Evolutionary conservation across 2,797 vertebrate species (phyloP).

Genomic region (Capromys pilorides): DNA sequence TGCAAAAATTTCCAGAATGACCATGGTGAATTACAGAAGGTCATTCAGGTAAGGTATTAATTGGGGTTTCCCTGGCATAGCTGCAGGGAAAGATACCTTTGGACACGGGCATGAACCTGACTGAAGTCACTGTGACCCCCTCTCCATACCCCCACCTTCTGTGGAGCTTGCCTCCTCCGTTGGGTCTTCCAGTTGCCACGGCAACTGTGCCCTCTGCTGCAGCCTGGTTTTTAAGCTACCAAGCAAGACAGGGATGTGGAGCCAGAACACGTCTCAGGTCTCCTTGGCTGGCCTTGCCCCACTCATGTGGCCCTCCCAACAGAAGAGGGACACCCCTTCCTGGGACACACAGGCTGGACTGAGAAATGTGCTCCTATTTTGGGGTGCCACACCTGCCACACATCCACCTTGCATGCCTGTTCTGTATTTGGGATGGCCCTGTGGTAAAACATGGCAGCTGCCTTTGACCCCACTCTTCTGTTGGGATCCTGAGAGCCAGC

Average conservation of each 20-base stretch:
- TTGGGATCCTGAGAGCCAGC: not conserved
- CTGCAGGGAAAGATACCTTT: not conserved
- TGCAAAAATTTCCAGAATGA: not conserved
- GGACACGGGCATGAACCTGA: not conserved
- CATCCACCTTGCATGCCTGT: too few species aligned
- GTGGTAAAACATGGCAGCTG: accelerated
- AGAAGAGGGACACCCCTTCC: not conserved
- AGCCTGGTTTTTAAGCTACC: not conserved
- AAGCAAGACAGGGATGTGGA: not conserved
- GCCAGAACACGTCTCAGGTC: not conserved
- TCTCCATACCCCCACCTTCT: not conserved
- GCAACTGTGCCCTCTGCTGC: not conserved
- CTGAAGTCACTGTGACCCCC: not conserved
- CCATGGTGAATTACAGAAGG: not conserved
- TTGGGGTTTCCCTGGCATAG: not conserved
- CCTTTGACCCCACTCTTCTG: not conserved
- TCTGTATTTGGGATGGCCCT: not conserved
- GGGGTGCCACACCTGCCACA: not conserved
- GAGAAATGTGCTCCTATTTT: not conserved
- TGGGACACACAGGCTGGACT: not conserved
- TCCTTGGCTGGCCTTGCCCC: not conserved
- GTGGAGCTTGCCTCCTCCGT: not conserved
- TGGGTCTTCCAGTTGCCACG: not conserved
- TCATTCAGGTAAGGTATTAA: constrained; percentile 38
- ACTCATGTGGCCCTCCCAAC: not conserved